Conservation (phyloP, 2,888 invertebrate species). For the Pachliopta kotzebuea region DNA sequence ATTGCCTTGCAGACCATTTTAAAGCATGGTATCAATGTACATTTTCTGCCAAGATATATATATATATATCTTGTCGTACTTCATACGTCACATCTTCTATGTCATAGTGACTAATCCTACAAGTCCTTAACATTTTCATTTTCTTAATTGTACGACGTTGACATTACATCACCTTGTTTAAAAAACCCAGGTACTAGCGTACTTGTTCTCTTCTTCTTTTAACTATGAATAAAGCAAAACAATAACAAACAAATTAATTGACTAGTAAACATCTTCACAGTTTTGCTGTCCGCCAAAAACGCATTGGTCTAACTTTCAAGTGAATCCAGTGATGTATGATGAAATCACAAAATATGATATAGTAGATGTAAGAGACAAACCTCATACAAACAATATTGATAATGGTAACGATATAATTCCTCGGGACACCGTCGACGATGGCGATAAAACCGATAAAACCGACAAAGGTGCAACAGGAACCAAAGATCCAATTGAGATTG, state of each 20-base stretch:
- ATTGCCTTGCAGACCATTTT: no score
- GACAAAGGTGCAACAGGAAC: neutral
- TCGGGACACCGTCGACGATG: neutral
- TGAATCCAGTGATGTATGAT: constrained; percentile 29
- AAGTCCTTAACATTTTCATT: no score
- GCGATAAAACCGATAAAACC: neutral
- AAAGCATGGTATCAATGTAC: no score
- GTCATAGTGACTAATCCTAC: no score
- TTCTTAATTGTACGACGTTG: no score
- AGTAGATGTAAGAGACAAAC: constrained; percentile 6
- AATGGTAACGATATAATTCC: neutral
- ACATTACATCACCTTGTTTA: no score
- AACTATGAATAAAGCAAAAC: neutral
- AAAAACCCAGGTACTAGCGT: no score
- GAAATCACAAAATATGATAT: constrained; percentile 4
- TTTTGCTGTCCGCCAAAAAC: constrained; percentile 40
- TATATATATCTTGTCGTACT: no score
- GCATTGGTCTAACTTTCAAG: constrained; percentile 32
- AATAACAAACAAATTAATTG: neutral
- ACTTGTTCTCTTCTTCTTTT: neutral
- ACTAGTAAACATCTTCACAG: constrained; percentile 31
- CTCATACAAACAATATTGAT: neutral
- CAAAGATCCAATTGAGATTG: neutral
- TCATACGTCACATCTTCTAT: no score
- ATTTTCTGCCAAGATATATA: no score